phyloP scores from a whole-genome alignment of 1,140 invertebrate genomes.

The Drosophila orena region DNA sequence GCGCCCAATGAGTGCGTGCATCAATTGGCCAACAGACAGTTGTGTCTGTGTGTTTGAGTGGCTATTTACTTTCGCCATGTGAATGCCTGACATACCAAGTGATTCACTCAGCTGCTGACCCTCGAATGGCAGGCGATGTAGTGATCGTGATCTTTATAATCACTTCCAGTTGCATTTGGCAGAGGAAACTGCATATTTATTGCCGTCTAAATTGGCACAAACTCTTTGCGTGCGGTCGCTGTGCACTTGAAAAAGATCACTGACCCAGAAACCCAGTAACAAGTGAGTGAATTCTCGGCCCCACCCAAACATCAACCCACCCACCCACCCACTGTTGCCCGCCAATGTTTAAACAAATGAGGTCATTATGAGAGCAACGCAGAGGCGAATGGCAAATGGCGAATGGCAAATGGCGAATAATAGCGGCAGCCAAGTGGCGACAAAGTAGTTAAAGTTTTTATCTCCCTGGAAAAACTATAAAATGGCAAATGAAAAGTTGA shows the following conservation, averaged over 20 bases:
- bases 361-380: conserved; percentile 63
- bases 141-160: conserved; percentile 20
- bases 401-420: conserved; percentile 34
- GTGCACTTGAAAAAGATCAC: conserved; percentile 56
- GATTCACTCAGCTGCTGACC: conserved; percentile 15
- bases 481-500: conserved; percentile 78
- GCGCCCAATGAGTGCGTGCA: not conserved
- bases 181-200: conserved; percentile 42
- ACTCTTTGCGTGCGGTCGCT: conserved; percentile 36
- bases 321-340: conserved; percentile 49
- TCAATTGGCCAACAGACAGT: conserved; percentile 3
- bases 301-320: conserved; percentile 11
- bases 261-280: conserved; percentile 69
- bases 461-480: conserved; percentile 43
- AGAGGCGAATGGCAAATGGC: not conserved
- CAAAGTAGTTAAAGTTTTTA: conserved; percentile 81
- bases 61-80: not conserved
- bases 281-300: conserved; percentile 17
- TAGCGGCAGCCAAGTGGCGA: conserved; percentile 68
- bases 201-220: conserved; percentile 65
- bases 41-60: not conserved
- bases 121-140: conserved; percentile 3
- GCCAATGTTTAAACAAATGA: conserved; percentile 78
- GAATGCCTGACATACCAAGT: conserved; percentile 6
- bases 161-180: conserved; percentile 12